phyloP scores from a whole-genome alignment of 2,113 vertebrate genomes.

The Pterocles burchelli region DNA sequence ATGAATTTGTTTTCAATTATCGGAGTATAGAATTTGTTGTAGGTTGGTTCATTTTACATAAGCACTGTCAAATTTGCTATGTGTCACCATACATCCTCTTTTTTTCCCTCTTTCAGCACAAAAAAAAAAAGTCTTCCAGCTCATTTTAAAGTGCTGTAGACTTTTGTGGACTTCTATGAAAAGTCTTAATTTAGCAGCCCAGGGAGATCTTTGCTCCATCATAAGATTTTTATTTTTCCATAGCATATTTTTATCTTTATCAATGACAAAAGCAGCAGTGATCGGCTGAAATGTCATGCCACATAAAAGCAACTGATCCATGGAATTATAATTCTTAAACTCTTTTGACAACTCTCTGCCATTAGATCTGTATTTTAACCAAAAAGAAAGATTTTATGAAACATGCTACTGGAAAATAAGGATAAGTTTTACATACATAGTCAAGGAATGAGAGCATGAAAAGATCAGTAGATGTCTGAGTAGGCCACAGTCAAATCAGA shows the following conservation, averaged over 20 bases:
- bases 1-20: constrained; percentile 70
- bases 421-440: background rate
- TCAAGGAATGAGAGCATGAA: background rate
- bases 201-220: background rate
- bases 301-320: background rate
- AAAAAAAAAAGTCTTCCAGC: background rate
- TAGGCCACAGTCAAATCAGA: background rate
- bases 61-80: constrained; percentile 60
- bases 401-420: background rate
- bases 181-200: constrained; percentile 24
- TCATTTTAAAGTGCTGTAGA: constrained; percentile 1
- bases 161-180: background rate
- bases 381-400: background rate
- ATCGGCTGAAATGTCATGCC: background rate
- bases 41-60: constrained; percentile 58
- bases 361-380: background rate
- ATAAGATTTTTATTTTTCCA: background rate
- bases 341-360: background rate
- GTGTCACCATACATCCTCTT: constrained; percentile 16
- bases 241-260: background rate
- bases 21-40: constrained; percentile 41
- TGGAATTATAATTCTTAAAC: background rate
- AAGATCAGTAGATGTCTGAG: background rate
- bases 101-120: background rate
- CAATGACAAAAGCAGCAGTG: background rate